Base-by-base conservation (phyloP, 2,888 invertebrate genomes). In the Chironomus riparius region DNA sequence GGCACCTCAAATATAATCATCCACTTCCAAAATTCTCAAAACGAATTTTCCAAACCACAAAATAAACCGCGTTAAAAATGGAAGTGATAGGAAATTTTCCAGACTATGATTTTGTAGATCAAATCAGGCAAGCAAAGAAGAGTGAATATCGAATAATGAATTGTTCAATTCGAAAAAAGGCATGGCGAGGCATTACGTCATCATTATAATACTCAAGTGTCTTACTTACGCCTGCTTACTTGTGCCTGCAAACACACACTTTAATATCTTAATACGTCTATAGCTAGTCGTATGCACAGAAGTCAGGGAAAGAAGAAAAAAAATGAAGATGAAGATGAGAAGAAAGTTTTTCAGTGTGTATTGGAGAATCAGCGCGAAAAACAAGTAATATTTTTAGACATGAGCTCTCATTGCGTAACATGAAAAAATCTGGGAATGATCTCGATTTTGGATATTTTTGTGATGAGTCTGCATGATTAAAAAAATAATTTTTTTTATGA, bases 351-450 rank as follows among this genome's bases (percentile, higher is more conserved):
- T 28, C 28, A 28, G 28, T 1, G 5, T 28, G 28, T 28, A 5
- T 28, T 74, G 65, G 74, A 74, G 74, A 65, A 68, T 56, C 56
- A 56, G 38, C 47, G 15, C n/a, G 47, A 72, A 70, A 65, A 65
- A 47, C 7, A 56, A 18, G 56, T 56, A 56, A 74, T 74, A 74
- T 74, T 74, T 74, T 74, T 74, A 74, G 74, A 74, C 74, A 68
- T 74, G 74, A 74, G 74, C 74, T 74, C 74, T 74, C 68, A 74
- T 74, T 74, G 74, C 74, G 74, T 74, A 74, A 74, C 74, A n/a
- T 56, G 74, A 74, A 74, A 65, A 65, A 28, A 74, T 74, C 74
- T 74, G 74, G 74, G 74, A 74, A 74, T 74, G 74, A 74, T 74
- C 74, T 74, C 48, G 28, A 47, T 21, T 21, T 65, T 65, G n/a